Base-by-base conservation (phyloP, 2,888 invertebrate species). In the Endomychus coccineus region DNA sequence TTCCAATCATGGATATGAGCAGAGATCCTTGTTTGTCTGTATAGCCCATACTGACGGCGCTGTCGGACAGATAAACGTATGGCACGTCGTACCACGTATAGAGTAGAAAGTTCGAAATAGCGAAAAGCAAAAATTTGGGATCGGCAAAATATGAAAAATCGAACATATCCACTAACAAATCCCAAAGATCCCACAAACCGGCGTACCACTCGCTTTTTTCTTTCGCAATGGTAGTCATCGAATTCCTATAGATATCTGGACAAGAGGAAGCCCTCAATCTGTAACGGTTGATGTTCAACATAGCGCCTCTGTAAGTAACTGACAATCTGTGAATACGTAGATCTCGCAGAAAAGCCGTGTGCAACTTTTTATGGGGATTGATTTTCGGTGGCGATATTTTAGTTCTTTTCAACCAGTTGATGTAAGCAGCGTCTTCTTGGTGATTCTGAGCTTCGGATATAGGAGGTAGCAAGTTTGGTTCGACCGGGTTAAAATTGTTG, bases 11-110 rank as follows among this genome's bases (percentile, higher is more conserved):
- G 7, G 89, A 85, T 44, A 92, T 85, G 37, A 94, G 73, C 66
- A 83, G 82, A 2, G 88, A 85, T 0, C 83, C 75, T 52, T 82
- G 78, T 4, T 77, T 75, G 54, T 83, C 79, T 43, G 74, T 73
- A 60, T 79, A 80, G 13, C 85, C 85, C 62, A 80, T 71, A 31
- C 43, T 45, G 25, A 77, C 73, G 6, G 83, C 86, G 60, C 80
- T 78, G 60, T 92, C 91, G 2, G 85, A 79, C 47, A 91, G 74
- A 69, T 89, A 94, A 49, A 94, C 84, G 64, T 94, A 94, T 2
- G 91, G 90, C 36, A 92, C 87, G 62, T 94, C 92, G 66, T 86
- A 86, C 85, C 91, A 91, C 54, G 86, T 82, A 70, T 92, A 92
- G 45, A 94, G 72, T 13, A 91, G 71, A 63, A 91, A 88, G 69